phyloP scores from a whole-genome alignment of 2,797 vertebrate genomes.

The Periophthalmus magnuspinnatus region DNA sequence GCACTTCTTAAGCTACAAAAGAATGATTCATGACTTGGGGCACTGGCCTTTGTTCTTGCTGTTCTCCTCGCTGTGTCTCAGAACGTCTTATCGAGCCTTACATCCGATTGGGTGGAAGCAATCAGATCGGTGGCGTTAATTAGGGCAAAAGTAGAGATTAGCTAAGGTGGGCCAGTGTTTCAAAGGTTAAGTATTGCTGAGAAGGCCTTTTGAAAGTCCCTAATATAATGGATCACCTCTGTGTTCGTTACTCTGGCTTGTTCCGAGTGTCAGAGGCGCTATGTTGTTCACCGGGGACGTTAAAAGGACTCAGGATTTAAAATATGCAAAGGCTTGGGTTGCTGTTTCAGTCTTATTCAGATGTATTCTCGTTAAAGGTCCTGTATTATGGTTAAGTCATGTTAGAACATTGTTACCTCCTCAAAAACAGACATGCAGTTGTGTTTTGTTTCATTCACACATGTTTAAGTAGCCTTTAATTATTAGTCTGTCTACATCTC shows the following conservation, averaged over 20 bases:
- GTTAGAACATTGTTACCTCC: no score
- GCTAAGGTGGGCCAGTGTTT: constrained; percentile 47
- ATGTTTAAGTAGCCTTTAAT: no score
- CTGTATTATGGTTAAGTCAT: no score
- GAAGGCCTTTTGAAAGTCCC: constrained; percentile 33
- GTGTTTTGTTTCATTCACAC: no score
- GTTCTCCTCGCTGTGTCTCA: constrained; percentile 45
- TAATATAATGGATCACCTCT: constrained; percentile 39
- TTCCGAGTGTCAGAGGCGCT: constrained; percentile 33
- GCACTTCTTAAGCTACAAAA: constrained; percentile 5
- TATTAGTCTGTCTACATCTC: no score
- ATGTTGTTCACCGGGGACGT: constrained; percentile 40
- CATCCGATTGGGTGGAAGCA: constrained; percentile 59
- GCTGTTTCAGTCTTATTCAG: constrained; percentile 25
- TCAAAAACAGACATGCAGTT: no score
- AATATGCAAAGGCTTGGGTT: no score
- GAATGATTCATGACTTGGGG: constrained; percentile 54
- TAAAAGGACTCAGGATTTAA: no score
- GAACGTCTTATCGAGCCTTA: constrained; percentile 52
- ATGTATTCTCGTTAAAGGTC: constrained; percentile 21
- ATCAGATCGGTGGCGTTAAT: constrained; percentile 57
- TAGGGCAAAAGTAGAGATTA: constrained; percentile 45
- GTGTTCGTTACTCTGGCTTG: constrained; percentile 14
- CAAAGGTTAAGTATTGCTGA: constrained; percentile 62
- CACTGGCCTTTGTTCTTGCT: constrained; percentile 45